Conservation (phyloP, 1,140 invertebrate species). For the Drosophila nigromelanica region DNA sequence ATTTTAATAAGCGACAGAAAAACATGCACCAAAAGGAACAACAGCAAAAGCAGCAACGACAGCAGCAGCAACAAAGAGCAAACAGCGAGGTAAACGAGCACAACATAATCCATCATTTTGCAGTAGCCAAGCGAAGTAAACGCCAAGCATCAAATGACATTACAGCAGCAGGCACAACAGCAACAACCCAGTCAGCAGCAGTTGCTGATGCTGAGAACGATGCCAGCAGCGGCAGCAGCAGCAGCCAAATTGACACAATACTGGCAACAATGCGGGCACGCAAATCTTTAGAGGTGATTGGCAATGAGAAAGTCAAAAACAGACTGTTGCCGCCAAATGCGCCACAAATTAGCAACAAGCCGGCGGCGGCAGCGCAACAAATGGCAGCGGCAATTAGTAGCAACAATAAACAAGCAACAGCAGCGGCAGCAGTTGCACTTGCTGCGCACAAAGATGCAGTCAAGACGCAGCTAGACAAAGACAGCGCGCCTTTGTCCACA, state of each 20-base stretch:
- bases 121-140: constrained; percentile 58
- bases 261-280: constrained; percentile 62
- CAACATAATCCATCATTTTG: constrained; percentile 81
- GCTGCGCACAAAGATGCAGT: constrained; percentile 32
- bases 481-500: constrained; percentile 28
- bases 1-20: constrained; percentile 82
- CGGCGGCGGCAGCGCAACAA: constrained; percentile 50
- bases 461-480: constrained; percentile 39
- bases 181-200: constrained; percentile 34
- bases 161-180: constrained; percentile 41
- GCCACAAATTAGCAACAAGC: constrained; percentile 79
- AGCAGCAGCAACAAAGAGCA: constrained; percentile 20
- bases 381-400: constrained; percentile 56
- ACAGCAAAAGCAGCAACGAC: constrained; percentile 16
- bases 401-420: constrained; percentile 53
- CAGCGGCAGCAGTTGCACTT: constrained; percentile 31
- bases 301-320: constrained; percentile 46
- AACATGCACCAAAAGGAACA: constrained; percentile 72
- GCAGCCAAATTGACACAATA: constrained; percentile 41
- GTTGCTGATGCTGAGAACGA: constrained; percentile 44
- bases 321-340: constrained; percentile 65
- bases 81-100: constrained; percentile 61
- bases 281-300: constrained; percentile 63
- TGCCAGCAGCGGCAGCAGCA: constrained; percentile 28
- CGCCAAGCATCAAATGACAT: constrained; percentile 68